A percentile compares a stretch with the other conserved stretches of the same genome.
Conservation (phyloP, 1,140 invertebrate species). For the Oncopeltus fasciatus region DNA sequence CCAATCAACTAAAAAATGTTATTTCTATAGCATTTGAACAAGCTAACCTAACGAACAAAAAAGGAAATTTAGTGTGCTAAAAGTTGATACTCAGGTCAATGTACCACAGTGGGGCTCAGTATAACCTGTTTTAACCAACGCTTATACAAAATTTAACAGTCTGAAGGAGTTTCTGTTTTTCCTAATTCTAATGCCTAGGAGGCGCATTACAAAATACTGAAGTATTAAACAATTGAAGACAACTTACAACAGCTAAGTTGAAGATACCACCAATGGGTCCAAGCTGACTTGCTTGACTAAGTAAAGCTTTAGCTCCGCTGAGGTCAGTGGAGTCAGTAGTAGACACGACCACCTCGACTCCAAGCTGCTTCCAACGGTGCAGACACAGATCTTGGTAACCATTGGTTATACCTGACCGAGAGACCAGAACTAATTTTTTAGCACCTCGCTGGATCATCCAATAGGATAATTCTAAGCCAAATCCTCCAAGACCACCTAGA, state of each 20-base stretch:
- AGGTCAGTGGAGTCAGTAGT: slow-evolving; percentile 46
- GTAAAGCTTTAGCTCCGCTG: slow-evolving; percentile 53
- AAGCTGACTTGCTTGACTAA: slow-evolving; percentile 49
- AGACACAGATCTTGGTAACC: slow-evolving; percentile 77
- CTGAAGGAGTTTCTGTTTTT: no score
- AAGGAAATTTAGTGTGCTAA: no score
- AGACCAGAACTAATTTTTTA: slow-evolving; percentile 68
- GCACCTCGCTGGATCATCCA: slow-evolving; percentile 85
- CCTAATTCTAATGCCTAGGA: no score
- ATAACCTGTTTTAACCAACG: no score
- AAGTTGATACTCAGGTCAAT: no score
- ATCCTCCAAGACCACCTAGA: slow-evolving; percentile 84
- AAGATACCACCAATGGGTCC: slow-evolving; percentile 86
- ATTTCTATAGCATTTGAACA: no score
- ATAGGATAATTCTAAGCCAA: slow-evolving; percentile 80
- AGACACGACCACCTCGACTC: slow-evolving; percentile 55
- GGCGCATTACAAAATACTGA: no score
- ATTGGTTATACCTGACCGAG: slow-evolving; percentile 68
- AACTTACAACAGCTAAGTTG: slow-evolving; percentile 72
- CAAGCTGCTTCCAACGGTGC: slow-evolving; percentile 53
- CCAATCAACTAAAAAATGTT: no score
- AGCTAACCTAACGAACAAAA: no score
- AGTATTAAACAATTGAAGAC: no score
- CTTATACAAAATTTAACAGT: no score
- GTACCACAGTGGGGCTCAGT: no score